Evolutionary conservation across 2,888 invertebrate species (phyloP).

Genomic region (Argyresthia goedartella): DNA sequence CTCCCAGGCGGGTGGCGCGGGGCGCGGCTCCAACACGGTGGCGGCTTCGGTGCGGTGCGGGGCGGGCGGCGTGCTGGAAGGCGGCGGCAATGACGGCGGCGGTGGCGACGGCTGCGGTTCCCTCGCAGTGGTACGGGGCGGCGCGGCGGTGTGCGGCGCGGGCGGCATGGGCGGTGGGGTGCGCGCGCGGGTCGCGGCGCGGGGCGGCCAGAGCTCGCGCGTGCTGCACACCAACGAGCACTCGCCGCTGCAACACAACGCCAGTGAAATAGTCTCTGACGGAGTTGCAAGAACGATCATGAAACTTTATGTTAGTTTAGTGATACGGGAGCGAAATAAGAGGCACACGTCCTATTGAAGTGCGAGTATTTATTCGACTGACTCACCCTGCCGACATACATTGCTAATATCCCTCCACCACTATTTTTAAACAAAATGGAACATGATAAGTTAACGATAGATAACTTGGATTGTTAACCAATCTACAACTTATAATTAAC

Average conservation of each 20-base stretch:
- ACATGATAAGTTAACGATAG: neutral
- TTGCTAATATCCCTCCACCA: neutral
- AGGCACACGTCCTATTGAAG: too few species aligned
- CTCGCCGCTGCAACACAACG: slow-evolving; percentile 21
- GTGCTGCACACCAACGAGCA: slow-evolving; percentile 29
- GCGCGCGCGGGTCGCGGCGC: neutral
- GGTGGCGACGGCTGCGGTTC: neutral
- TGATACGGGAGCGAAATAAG: too few species aligned
- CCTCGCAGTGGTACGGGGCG: slow-evolving; percentile 1
- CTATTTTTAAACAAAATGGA: neutral
- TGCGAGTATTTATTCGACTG: too few species aligned
- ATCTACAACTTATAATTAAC: too few species aligned
- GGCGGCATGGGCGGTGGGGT: slow-evolving; percentile 7
- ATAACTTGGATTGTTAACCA: too few species aligned
- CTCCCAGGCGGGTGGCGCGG: neutral
- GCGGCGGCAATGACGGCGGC: neutral
- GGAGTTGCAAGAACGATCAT: too few species aligned
- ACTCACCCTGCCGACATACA: too few species aligned
- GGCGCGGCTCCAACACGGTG: neutral
- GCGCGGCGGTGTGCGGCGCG: slow-evolving; percentile 6
- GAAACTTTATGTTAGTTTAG: neutral
- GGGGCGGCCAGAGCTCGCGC: slow-evolving; percentile 7
- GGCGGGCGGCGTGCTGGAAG: neutral
- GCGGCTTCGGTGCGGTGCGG: too few species aligned
- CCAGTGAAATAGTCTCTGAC: neutral